Evolutionary conservation across 2,797 vertebrate species (phyloP).

Genomic region (Tragopan temminckii): DNA sequence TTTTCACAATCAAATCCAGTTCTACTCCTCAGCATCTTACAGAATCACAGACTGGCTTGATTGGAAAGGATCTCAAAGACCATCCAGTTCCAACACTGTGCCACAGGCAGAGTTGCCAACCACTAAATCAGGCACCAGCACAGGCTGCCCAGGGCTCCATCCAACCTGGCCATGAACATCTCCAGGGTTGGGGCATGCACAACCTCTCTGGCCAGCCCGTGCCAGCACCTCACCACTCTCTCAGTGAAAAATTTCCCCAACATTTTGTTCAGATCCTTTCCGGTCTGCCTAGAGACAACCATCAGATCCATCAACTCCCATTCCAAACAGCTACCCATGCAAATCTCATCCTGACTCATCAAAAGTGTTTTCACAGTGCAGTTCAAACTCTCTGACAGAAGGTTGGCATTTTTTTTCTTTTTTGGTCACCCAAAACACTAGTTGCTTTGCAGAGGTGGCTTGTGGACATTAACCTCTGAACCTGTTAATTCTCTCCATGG

Average conservation of each 20-base stretch:
- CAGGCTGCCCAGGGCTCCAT: no score
- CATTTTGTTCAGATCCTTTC: neutral
- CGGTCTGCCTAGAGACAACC: neutral
- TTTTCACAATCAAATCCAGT: neutral
- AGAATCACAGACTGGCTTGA: no score
- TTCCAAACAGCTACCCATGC: neutral
- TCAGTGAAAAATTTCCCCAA: no score
- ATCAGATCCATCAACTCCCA: neutral
- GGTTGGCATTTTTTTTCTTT: neutral
- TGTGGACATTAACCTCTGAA: constrained; percentile 16
- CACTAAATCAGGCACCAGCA: no score
- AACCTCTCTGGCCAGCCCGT: no score
- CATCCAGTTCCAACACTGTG: no score
- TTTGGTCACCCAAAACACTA: neutral
- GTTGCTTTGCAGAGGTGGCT: neutral
- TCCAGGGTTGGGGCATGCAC: no score
- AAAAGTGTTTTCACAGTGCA: neutral
- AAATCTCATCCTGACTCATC: neutral
- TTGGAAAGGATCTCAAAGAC: no score
- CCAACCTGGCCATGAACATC: no score
- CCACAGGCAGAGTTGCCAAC: no score
- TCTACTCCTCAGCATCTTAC: neutral
- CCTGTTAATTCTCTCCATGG: constrained; percentile 65
- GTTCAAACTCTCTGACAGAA: neutral
- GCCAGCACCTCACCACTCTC: no score